Conservation (phyloP, 2,113 vertebrate genomes). For the Petrocephalus microphthalmus region DNA sequence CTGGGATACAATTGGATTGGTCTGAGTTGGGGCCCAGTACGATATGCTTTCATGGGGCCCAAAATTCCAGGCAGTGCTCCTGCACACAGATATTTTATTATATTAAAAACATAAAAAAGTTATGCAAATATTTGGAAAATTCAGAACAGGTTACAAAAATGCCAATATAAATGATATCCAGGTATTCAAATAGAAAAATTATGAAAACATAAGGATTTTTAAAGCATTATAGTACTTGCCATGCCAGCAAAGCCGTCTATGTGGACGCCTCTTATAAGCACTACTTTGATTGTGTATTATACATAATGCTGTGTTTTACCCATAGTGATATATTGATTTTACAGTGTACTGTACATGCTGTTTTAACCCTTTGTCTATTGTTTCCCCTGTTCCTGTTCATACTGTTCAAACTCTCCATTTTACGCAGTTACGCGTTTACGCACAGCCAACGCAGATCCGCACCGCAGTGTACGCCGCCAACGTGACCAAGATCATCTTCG, state of each 20-base stretch:
- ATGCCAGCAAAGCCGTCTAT: neutral
- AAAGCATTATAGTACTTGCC: neutral
- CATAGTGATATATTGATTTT: neutral
- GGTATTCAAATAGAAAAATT: neutral
- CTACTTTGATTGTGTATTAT: neutral
- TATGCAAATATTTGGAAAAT: neutral
- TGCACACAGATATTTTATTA: neutral
- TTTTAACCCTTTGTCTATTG: conserved; percentile 49
- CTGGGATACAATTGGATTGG: neutral
- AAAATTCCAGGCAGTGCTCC: neutral
- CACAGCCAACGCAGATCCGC: conserved; percentile 69
- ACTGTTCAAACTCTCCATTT: neutral
- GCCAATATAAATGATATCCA: neutral
- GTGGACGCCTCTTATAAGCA: neutral
- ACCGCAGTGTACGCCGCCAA: conserved; percentile 81
- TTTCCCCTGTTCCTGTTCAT: conserved; percentile 46
- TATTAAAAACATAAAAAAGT: neutral
- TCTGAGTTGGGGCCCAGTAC: neutral
- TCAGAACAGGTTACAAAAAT: neutral
- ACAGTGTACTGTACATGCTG: neutral
- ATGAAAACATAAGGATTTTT: neutral
- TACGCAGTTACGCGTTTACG: conserved; percentile 60
- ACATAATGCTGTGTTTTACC: neutral
- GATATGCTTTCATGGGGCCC: neutral
- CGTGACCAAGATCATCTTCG: conserved; percentile 71